phyloP scores from a whole-genome alignment of 2,113 vertebrate genomes.

The Todiramphus chloris region DNA sequence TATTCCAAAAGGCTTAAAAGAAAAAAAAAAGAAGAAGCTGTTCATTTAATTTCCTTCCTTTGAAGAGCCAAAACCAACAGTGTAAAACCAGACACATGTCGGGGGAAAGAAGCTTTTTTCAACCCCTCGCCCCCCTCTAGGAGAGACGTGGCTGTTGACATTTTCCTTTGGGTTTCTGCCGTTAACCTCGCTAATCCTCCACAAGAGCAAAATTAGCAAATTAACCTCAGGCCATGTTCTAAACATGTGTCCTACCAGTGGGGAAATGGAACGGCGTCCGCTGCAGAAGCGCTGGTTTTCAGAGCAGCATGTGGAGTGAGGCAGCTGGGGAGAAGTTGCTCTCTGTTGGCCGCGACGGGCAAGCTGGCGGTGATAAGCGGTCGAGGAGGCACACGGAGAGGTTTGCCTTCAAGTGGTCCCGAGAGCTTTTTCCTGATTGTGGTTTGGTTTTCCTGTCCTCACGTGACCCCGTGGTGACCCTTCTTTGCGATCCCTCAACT shows the following conservation, averaged over 20 bases:
- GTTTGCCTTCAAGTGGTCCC: background rate
- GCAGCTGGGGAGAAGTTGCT: background rate
- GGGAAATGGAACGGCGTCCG: background rate
- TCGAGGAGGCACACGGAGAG: background rate
- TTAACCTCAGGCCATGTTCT: background rate
- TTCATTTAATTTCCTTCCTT: conserved; percentile 51
- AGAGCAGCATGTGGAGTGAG: background rate
- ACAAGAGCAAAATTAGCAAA: conserved; percentile 11
- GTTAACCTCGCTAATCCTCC: conserved; percentile 45
- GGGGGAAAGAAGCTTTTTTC: conserved; percentile 1
- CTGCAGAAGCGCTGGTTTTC: background rate
- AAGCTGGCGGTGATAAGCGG: background rate
- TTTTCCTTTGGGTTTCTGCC: conserved; percentile 47
- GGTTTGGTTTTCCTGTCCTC: background rate
- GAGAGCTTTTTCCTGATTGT: accelerated
- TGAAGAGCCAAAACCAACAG: conserved; percentile 59
- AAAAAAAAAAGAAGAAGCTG: background rate
- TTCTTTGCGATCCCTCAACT: background rate
- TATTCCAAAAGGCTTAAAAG: conserved; percentile 24
- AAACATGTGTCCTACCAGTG: background rate
- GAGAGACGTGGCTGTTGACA: conserved; percentile 23
- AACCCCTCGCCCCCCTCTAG: background rate
- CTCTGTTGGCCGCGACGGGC: background rate
- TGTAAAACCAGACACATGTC: conserved; percentile 44
- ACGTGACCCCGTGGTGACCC: accelerated